These are phyloP conservation scores for Luperina testacea DNA, from an alignment of 2,888 invertebrate genomes.

Conservation along the genomic window DNA sequence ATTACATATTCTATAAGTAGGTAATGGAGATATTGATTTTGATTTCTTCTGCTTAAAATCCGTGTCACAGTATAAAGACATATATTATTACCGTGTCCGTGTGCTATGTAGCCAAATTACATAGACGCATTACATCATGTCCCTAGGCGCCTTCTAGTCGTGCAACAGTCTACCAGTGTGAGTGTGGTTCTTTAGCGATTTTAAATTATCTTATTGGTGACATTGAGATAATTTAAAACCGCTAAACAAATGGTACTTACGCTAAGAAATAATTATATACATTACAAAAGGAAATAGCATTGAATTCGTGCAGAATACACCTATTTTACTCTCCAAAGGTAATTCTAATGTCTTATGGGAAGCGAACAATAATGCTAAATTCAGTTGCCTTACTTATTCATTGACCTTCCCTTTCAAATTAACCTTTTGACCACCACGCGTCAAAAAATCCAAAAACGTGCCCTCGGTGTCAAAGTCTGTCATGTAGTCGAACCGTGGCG, in stretches of 20 bases:
- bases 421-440: background rate
- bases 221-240: background rate
- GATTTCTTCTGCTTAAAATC: background rate
- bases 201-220: background rate
- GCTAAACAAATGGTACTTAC: background rate
- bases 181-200: background rate
- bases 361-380: background rate
- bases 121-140: background rate
- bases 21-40: background rate
- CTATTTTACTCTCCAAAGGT: background rate
- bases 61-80: too few relatives aligned
- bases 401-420: background rate
- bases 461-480: too few relatives aligned
- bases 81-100: too few relatives aligned
- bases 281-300: background rate
- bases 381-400: background rate
- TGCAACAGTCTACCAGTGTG: background rate
- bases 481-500: too few relatives aligned
- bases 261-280: background rate
- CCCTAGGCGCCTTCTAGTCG: background rate
- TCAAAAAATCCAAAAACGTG: too few relatives aligned
- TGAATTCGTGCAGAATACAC: background rate
- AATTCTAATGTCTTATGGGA: background rate
- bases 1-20: conserved; percentile 1
- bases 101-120: too few relatives aligned